Base-by-base conservation (phyloP, 2,113 vertebrate genomes). In the Triplophysa rosa region DNA sequence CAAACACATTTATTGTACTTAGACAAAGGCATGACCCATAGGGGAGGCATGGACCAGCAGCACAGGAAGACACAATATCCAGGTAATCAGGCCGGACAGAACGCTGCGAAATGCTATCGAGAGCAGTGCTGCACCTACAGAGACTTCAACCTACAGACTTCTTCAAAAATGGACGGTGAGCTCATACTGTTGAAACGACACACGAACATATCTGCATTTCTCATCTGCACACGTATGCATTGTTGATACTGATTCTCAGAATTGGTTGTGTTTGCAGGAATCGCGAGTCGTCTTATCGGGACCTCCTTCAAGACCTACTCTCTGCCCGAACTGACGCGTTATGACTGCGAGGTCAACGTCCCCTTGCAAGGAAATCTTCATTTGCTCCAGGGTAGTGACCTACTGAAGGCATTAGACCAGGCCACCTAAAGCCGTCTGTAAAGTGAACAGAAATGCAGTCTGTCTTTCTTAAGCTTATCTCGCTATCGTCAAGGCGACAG, bases 331-430 rank as follows among this genome's bases (percentile, higher is more conserved):
- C 84, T 99, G 93, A 99, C 97, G 0, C 94, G 97, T 78, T 98
- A 99, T 45, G 97, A 99, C 94, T 99, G 98, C 81, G 98, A 99
- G 92, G 97, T 99, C 86, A 99, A 99, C 14, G 86, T 98, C 59
- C 97, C 98, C 0, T 93, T 99, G 79, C 87, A 94, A 79, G 96
- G 95, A 63, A 95, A 89, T 87, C 94, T 96, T 45, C 94, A 93
- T 14, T 96, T 99, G 87, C 95, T 99, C 66, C 98, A 99, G 88
- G 98, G 98, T 83, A 91, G 95, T 2, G 97, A 98, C 80, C 94
- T 99, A 83, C 95, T 99, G 83, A 88, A 91, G 87, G 98, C 97
- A 0, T 93, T 99, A 87, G 97, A 99, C 91, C 97, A 99, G 91
- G 92, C 94, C 67, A 93, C 95, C 86, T 99, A 93, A 81, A 89